A percentile compares a stretch with the other conserved stretches of the same genome.
Conservation (phyloP, 1,140 invertebrate species). For the Megathymus violae region DNA sequence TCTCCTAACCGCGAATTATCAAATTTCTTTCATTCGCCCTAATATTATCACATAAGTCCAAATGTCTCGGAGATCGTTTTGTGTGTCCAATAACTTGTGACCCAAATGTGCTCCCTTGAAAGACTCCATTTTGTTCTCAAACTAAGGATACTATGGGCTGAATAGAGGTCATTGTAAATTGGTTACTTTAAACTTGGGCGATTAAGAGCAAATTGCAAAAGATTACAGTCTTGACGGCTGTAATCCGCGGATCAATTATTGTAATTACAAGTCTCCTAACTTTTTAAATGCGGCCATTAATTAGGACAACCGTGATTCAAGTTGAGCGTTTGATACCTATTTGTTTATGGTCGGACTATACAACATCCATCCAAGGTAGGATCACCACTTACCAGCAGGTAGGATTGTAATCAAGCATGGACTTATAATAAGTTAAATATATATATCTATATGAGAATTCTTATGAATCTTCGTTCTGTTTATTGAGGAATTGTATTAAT, state of each 20-base stretch:
- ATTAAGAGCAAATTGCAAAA: constrained; percentile 79
- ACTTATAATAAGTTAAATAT: too few species aligned
- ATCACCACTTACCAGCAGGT: too few species aligned
- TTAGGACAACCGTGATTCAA: constrained; percentile 59
- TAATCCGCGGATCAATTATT: constrained; percentile 66
- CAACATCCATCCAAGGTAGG: too few species aligned
- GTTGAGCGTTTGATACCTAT: constrained; percentile 32
- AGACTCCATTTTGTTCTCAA: constrained; percentile 13
- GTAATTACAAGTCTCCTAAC: constrained; percentile 73
- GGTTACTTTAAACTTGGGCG: constrained; percentile 58
- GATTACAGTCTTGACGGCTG: constrained; percentile 62
- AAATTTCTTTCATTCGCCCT: constrained; percentile 78
- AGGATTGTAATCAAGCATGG: too few species aligned
- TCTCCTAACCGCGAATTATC: constrained; percentile 80
- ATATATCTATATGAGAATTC: too few species aligned
- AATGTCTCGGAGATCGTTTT: constrained; percentile 66
- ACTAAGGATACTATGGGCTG: constrained; percentile 28
- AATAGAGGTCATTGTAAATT: constrained; percentile 49
- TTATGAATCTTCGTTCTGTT: too few species aligned
- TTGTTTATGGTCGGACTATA: too few species aligned
- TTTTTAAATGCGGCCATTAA: constrained; percentile 65
- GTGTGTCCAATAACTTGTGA: constrained; percentile 43
- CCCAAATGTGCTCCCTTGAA: constrained; percentile 29
- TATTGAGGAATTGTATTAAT: too few species aligned
- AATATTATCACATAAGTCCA: constrained; percentile 80